Conservation (phyloP, 2,888 invertebrate species). For the Harpalus rubripes region DNA sequence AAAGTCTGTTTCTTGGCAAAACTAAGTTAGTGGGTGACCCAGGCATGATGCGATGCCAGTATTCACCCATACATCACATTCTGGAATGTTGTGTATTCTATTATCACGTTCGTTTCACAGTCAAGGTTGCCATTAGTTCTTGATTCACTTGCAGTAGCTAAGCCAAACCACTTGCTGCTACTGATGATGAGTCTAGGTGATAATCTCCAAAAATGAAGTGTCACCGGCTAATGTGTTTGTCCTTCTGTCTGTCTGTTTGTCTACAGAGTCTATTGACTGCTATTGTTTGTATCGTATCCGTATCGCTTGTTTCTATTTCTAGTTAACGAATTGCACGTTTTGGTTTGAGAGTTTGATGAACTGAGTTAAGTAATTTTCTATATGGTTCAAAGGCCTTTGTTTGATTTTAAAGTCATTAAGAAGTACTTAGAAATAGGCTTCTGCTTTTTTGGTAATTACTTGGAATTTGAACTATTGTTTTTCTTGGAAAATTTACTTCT, state of each 20-base stretch:
- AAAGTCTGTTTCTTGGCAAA: neutral
- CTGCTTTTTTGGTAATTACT: slow-evolving; percentile 20
- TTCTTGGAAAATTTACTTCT: slow-evolving; percentile 8
- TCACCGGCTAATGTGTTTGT: slow-evolving; percentile 55
- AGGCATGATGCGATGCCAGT: neutral
- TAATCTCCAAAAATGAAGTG: slow-evolving; percentile 54
- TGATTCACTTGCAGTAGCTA: slow-evolving; percentile 41
- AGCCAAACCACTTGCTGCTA: slow-evolving; percentile 1
- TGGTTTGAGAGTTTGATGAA: slow-evolving; percentile 60
- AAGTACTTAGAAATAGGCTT: neutral
- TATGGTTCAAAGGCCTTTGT: slow-evolving; percentile 38
- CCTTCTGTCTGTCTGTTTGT: slow-evolving; percentile 54
- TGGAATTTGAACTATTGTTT: slow-evolving; percentile 26
- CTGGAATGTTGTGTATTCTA: slow-evolving; percentile 64
- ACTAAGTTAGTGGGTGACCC: slow-evolving; percentile 16
- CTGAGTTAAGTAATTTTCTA: slow-evolving; percentile 12
- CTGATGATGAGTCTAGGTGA: slow-evolving; percentile 57
- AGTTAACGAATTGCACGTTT: slow-evolving; percentile 59
- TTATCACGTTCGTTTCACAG: slow-evolving; percentile 66
- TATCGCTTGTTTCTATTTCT: slow-evolving; percentile 37
- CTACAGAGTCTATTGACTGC: slow-evolving; percentile 62
- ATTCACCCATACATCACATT: slow-evolving; percentile 25
- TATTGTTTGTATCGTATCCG: slow-evolving; percentile 34
- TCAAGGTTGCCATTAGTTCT: slow-evolving; percentile 65
- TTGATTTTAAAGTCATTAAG: slow-evolving; percentile 37